These are phyloP conservation scores for Drosophila punjabiensis DNA, from an alignment of 1,140 invertebrate genomes.

Conservation along the genomic window DNA sequence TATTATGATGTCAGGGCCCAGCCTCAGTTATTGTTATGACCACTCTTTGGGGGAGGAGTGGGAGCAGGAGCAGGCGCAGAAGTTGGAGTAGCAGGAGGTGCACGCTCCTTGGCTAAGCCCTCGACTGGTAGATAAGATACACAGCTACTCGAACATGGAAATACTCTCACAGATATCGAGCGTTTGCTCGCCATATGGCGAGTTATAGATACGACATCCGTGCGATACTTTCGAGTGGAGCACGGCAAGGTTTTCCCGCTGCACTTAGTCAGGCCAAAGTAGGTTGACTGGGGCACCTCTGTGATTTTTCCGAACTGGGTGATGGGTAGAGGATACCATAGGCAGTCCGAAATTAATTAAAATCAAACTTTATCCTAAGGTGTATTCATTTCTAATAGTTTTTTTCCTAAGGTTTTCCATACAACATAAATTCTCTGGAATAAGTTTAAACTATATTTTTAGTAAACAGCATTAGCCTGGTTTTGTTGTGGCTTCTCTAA, in stretches of 20 bases:
- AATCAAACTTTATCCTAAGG: neutral
- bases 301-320: neutral
- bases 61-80: neutral
- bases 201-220: constrained; percentile 61
- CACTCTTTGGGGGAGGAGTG: constrained; percentile 1
- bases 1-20: constrained; percentile 52
- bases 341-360: neutral
- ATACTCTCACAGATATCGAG: constrained; percentile 72
- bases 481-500: neutral
- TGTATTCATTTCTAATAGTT: neutral
- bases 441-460: too few species aligned
- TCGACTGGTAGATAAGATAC: constrained; percentile 52
- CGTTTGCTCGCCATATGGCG: constrained; percentile 68
- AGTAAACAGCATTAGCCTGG: neutral
- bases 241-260: constrained; percentile 44
- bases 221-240: constrained; percentile 72
- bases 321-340: neutral
- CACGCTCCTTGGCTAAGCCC: constrained; percentile 55
- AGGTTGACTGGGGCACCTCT: constrained; percentile 15
- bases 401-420: neutral
- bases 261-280: constrained; percentile 57
- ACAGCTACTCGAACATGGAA: constrained; percentile 56
- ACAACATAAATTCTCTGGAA: neutral
- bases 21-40: constrained; percentile 54
- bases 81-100: constrained; percentile 16